Evolutionary conservation across 2,113 vertebrate genomes (phyloP).

Genomic region (Forbesichthys papilliferus): DNA sequence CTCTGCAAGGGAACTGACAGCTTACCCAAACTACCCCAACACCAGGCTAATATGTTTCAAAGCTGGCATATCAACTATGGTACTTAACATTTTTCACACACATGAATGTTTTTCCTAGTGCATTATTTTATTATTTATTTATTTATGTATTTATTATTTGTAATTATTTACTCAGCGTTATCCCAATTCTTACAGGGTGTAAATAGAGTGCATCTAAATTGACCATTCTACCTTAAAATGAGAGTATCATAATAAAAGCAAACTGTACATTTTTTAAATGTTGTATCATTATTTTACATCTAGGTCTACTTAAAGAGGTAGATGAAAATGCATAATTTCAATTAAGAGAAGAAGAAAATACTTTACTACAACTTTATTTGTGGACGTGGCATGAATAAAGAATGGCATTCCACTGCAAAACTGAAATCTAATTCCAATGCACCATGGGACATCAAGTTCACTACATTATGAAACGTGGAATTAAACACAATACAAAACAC

Average conservation of each 20-base stretch:
- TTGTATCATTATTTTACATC: constrained; percentile 22
- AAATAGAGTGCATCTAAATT: constrained; percentile 71
- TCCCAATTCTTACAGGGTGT: constrained; percentile 69
- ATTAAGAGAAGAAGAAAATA: neutral
- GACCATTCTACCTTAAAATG: constrained; percentile 63
- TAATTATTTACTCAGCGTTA: constrained; percentile 30
- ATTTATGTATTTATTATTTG: constrained; percentile 24
- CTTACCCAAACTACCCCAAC: constrained; percentile 55
- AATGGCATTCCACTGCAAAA: constrained; percentile 9
- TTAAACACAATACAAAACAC: constrained; percentile 30
- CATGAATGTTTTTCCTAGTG: constrained; percentile 63
- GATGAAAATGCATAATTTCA: no score
- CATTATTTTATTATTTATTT: constrained; percentile 42
- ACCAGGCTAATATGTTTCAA: constrained; percentile 38
- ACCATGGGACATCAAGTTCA: constrained; percentile 17
- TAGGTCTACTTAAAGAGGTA: no score
- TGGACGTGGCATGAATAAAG: constrained; percentile 30
- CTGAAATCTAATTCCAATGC: constrained; percentile 21
- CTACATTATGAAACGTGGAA: constrained; percentile 9
- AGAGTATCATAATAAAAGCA: constrained; percentile 72
- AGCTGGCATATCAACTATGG: constrained; percentile 33
- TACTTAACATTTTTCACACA: constrained; percentile 35
- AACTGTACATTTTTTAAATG: constrained; percentile 68
- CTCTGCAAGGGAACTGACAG: constrained; percentile 61
- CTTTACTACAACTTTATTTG: constrained; percentile 21